Conservation (phyloP, 2,888 invertebrate genomes). For the Brenthis daphne region DNA sequence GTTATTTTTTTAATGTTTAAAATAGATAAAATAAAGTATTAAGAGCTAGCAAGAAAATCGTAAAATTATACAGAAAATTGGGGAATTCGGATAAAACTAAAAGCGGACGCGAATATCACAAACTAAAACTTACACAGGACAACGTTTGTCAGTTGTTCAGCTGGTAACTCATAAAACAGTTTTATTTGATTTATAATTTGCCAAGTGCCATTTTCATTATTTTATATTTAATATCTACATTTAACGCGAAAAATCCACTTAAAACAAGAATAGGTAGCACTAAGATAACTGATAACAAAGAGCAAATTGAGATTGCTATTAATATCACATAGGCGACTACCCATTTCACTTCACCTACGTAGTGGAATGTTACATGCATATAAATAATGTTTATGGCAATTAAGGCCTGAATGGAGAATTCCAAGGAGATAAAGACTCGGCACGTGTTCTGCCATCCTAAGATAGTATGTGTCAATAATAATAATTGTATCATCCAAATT, state of each 20-base stretch:
- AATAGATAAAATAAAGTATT: too few species aligned
- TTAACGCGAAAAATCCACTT: too few species aligned
- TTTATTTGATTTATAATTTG: background rate
- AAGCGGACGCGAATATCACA: background rate
- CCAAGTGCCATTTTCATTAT: too few species aligned
- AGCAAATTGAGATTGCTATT: slow-evolving; percentile 17
- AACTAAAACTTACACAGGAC: background rate
- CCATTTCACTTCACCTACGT: slow-evolving; percentile 18
- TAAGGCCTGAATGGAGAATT: slow-evolving; percentile 47
- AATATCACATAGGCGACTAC: slow-evolving; percentile 16
- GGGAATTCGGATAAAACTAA: background rate
- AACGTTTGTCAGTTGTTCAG: background rate
- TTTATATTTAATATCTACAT: too few species aligned
- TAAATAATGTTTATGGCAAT: slow-evolving; percentile 32
- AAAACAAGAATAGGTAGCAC: too few species aligned
- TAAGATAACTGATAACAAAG: background rate
- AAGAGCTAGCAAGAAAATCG: too few species aligned
- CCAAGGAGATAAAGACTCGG: slow-evolving; percentile 45
- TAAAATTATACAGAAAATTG: too few species aligned
- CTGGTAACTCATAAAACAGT: background rate
- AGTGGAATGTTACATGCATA: slow-evolving; percentile 27
- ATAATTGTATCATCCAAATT: slow-evolving; percentile 43
- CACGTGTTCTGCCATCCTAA: slow-evolving; percentile 48
- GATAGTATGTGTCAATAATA: slow-evolving; percentile 48
- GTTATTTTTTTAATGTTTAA: too few species aligned